phyloP scores from a whole-genome alignment of 2,113 vertebrate genomes.

The Taxidea taxus region DNA sequence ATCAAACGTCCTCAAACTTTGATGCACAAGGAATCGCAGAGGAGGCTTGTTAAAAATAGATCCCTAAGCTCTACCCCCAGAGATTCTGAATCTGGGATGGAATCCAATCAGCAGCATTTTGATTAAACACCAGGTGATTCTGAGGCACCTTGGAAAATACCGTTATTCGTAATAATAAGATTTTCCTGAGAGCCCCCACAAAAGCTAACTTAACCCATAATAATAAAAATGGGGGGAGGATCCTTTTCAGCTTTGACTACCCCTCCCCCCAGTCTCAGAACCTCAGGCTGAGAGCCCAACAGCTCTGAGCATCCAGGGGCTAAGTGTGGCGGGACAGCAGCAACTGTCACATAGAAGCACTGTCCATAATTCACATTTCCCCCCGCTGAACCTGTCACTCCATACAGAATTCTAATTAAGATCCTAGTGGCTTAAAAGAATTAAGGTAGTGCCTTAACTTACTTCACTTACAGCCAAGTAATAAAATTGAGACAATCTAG shows the following conservation, averaged over 20 bases:
- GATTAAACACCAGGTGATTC: conserved; percentile 14
- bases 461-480: neutral
- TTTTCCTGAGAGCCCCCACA: neutral
- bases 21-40: neutral
- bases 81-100: neutral
- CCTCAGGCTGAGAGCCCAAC: neutral
- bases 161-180: neutral
- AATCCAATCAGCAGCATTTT: conserved; percentile 17
- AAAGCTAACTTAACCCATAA: neutral
- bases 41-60: conserved; percentile 34
- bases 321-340: neutral
- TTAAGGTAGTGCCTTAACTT: neutral
- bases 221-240: neutral
- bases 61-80: neutral
- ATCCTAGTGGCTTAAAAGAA: conserved; percentile 25
- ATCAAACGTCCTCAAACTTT: conserved; percentile 22
- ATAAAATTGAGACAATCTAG: neutral
- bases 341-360: neutral
- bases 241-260: neutral
- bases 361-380: neutral
- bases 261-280: neutral
- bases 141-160: neutral
- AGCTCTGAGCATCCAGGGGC: neutral
- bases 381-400: neutral
- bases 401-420: conserved; percentile 27